A percentile compares a stretch with the other conserved stretches of the same genome.
Evolutionary conservation across 2,888 invertebrate genomes (phyloP).

Genomic region (Cryptocephalus moraei): DNA sequence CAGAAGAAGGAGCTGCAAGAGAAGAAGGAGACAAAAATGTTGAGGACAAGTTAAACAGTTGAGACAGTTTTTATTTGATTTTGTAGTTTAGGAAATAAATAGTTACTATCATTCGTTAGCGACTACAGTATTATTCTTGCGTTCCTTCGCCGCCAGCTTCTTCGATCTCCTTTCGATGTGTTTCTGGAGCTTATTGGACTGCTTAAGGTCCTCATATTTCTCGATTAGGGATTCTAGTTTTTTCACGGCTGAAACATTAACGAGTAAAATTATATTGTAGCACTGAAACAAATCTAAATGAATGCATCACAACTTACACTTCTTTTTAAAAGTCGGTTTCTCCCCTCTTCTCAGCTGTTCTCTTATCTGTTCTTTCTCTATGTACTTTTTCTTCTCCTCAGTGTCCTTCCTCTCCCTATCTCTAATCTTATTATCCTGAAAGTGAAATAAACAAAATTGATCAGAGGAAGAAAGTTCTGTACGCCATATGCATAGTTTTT

Average conservation of each 20-base stretch:
- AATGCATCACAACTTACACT: slow-evolving; percentile 45
- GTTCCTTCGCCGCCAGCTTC: slow-evolving; percentile 48
- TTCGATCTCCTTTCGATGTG: slow-evolving; percentile 74
- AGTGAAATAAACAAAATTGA: slow-evolving; percentile 1
- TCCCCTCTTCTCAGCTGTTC: slow-evolving; percentile 55
- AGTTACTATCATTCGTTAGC: not conserved
- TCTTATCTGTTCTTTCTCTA: slow-evolving; percentile 47
- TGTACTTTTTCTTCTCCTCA: slow-evolving; percentile 43
- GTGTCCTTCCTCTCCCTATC: slow-evolving; percentile 50
- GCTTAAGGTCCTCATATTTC: slow-evolving; percentile 72
- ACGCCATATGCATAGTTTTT: too few relatives aligned
- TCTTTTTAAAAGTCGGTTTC: slow-evolving; percentile 61
- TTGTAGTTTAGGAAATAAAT: not conserved
- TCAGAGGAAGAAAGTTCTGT: too few relatives aligned
- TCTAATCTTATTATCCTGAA: slow-evolving; percentile 63
- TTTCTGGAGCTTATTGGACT: slow-evolving; percentile 64
- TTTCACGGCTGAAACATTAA: slow-evolving; percentile 58
- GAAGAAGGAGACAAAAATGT: slow-evolving; percentile 81
- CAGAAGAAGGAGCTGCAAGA: slow-evolving; percentile 71
- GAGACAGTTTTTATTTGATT: not conserved
- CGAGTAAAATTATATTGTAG: not conserved
- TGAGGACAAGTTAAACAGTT: slow-evolving; percentile 55
- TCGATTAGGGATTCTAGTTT: slow-evolving; percentile 64
- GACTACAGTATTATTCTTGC: slow-evolving; percentile 1
- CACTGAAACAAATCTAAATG: not conserved